These are phyloP conservation scores for Campaea margaritaria DNA, from an alignment of 2,888 invertebrate genomes.

Conservation along the genomic window DNA sequence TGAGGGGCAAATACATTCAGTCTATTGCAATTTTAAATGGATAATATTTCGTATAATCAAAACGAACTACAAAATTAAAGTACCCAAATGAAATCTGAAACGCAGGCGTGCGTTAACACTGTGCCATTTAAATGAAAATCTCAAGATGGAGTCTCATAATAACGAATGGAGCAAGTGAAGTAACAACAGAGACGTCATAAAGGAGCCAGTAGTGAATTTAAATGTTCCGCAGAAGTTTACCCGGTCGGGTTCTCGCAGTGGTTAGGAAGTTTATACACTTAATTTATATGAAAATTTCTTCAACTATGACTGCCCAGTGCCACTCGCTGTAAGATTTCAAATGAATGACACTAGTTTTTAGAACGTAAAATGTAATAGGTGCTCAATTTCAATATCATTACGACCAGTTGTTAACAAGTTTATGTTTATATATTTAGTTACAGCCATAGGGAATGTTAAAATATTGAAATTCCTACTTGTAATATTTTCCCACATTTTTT, in stretches of 20 bases:
- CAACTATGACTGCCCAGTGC: slow-evolving; percentile 33
- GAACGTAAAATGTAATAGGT: too few species aligned
- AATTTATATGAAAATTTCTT: slow-evolving; percentile 77
- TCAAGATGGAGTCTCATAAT: slow-evolving; percentile 38
- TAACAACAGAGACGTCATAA: slow-evolving; percentile 50
- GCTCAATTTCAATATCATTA: too few species aligned
- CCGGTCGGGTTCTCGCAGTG: slow-evolving; percentile 54
- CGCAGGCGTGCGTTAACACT: slow-evolving; percentile 32
- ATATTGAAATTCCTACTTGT: too few species aligned
- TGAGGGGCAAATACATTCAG: too few species aligned
- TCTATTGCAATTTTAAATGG: too few species aligned
- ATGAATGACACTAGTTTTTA: not conserved
- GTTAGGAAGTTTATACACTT: slow-evolving; percentile 66
- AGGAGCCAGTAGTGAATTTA: slow-evolving; percentile 57
- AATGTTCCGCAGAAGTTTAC: slow-evolving; percentile 62
- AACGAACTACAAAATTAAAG: too few species aligned
- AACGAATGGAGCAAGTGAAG: slow-evolving; percentile 42
- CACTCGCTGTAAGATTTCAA: not conserved
- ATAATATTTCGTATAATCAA: too few species aligned
- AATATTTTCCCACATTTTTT: too few species aligned
- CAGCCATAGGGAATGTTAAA: too few species aligned
- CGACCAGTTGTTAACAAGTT: too few species aligned
- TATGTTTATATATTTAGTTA: too few species aligned
- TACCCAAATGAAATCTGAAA: slow-evolving; percentile 21
- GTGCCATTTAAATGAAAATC: slow-evolving; percentile 35